These are phyloP conservation scores for Ichneumoninae sp. DNA, from an alignment of 2,888 invertebrate species.

Conservation along the genomic window DNA sequence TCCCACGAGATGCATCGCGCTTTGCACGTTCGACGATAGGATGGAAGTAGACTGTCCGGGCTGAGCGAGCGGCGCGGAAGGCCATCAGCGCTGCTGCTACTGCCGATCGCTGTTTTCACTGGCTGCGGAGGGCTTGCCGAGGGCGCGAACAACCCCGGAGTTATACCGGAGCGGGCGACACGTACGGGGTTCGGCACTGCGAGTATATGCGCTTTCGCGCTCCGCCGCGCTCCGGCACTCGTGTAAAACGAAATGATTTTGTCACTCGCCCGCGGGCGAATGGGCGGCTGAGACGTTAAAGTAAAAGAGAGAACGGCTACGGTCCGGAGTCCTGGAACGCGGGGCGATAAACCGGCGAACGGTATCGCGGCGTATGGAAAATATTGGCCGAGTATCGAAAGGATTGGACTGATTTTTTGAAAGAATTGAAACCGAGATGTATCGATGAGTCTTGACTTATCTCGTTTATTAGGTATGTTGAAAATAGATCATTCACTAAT, in stretches of 20 bases:
- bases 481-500: too few species aligned
- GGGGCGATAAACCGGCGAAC: too few species aligned
- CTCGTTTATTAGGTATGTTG: too few species aligned
- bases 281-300: background rate
- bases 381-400: too few species aligned
- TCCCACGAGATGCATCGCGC: conserved; percentile 62
- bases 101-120: background rate
- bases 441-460: too few species aligned
- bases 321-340: too few species aligned
- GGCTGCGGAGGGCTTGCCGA: background rate
- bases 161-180: background rate
- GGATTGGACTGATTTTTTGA: too few species aligned
- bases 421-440: too few species aligned
- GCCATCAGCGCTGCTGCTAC: conserved; percentile 26
- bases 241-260: conserved; percentile 30
- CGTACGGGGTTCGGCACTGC: background rate
- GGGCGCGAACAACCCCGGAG: conserved; percentile 5
- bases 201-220: background rate
- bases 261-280: conserved; percentile 2
- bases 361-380: too few species aligned
- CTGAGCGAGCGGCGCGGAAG: conserved; percentile 31
- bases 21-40: conserved; percentile 44
- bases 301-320: background rate
- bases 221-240: background rate
- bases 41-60: conserved; percentile 27